Evolutionary conservation across 2,888 invertebrate species (phyloP).

Genomic region (Alcis repandata): DNA sequence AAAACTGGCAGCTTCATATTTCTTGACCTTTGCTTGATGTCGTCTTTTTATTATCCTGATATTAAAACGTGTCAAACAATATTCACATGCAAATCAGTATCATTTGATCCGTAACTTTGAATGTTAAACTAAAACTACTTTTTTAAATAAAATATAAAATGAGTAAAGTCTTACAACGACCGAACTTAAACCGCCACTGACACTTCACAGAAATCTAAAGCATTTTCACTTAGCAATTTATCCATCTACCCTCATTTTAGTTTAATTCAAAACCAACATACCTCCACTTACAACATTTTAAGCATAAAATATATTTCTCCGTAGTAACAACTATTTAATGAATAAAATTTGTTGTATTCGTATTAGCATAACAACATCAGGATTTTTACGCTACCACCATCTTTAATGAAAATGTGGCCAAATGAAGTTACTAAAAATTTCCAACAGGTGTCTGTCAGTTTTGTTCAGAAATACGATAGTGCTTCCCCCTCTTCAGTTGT

Average conservation of each 20-base stretch:
- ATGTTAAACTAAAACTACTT: neutral
- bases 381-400: too few species aligned
- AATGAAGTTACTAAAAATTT: too few species aligned
- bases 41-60: conserved; percentile 7
- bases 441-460: neutral
- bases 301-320: too few species aligned
- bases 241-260: neutral
- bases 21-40: conserved; percentile 16
- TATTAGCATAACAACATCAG: too few species aligned
- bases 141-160: neutral
- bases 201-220: neutral
- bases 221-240: neutral
- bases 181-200: neutral
- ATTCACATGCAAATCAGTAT: conserved; percentile 16
- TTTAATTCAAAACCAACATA: too few species aligned
- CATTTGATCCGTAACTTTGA: neutral
- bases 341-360: too few species aligned
- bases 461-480: neutral
- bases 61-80: conserved; percentile 4
- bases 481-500: neutral
- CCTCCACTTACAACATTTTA: too few species aligned
- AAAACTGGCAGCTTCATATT: conserved; percentile 53
- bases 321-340: too few species aligned
- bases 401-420: too few species aligned
- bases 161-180: neutral